Evolutionary conservation across 2,797 vertebrate species (phyloP).

Genomic region (Sebastes miniatus): DNA sequence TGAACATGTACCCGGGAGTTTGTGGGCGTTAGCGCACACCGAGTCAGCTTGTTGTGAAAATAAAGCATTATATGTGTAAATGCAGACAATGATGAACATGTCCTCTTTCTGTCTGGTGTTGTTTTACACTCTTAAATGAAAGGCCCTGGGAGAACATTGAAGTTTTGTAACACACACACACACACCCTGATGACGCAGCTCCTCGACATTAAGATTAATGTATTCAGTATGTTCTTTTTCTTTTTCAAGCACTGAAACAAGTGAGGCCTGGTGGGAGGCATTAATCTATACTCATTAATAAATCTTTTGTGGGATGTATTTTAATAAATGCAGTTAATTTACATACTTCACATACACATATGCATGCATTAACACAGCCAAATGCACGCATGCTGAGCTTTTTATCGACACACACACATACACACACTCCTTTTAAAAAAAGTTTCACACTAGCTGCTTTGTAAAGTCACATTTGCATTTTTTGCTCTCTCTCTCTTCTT

Average conservation of each 20-base stretch:
- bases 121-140: slow-evolving; percentile 14
- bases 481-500: slow-evolving; percentile 18
- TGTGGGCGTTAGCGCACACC: background rate
- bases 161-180: background rate
- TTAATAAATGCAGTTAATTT: background rate
- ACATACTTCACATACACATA: background rate
- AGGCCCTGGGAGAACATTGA: background rate
- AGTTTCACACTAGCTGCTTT: background rate
- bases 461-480: slow-evolving; percentile 9
- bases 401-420: background rate
- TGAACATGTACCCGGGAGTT: background rate
- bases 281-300: background rate
- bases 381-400: background rate
- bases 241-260: background rate
- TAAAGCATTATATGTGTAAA: background rate
- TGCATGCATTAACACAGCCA: background rate
- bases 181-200: background rate
- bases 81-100: background rate
- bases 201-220: slow-evolving; percentile 12
- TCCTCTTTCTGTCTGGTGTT: slow-evolving; percentile 5
- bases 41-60: background rate
- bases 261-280: background rate
- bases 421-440: background rate
- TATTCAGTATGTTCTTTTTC: slow-evolving; percentile 35
- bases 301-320: background rate